A percentile compares a stretch with the other conserved stretches of the same genome.
Conservation (phyloP, 37 sponge, comb jelly and placozoan species). For the Mnemiopsis leidyi region DNA sequence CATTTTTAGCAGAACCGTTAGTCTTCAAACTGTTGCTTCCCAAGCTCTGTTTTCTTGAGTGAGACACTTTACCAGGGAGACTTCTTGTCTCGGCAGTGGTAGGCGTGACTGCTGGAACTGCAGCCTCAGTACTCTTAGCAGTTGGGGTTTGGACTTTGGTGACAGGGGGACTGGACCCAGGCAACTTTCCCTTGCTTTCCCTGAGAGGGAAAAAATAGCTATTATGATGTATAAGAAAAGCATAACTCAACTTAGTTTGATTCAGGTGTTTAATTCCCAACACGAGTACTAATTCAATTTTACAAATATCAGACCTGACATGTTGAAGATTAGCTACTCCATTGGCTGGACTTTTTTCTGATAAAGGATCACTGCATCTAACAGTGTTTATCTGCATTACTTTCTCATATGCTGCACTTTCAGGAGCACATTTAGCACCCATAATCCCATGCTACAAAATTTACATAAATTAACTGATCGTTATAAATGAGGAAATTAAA, state of each 20-base stretch:
- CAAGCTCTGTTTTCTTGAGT: not conserved
- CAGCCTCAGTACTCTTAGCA: too few relatives aligned
- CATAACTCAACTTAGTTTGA: too few relatives aligned
- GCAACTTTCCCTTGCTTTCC: too few relatives aligned
- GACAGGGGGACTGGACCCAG: too few relatives aligned
- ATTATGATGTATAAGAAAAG: too few relatives aligned
- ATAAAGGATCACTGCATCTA: slow-evolving; percentile 28
- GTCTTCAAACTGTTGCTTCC: slow-evolving; percentile 12
- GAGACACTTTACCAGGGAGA: not conserved
- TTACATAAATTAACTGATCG: too few relatives aligned
- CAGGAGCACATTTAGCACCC: slow-evolving; percentile 49
- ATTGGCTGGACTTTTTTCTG: not conserved
- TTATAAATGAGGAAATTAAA: too few relatives aligned
- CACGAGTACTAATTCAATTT: too few relatives aligned
- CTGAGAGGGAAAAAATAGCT: too few relatives aligned
- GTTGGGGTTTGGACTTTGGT: too few relatives aligned
- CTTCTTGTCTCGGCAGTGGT: not conserved
- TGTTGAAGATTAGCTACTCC: not conserved
- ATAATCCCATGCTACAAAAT: slow-evolving; percentile 26
- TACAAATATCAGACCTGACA: not conserved
- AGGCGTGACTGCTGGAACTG: not conserved
- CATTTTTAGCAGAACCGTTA: slow-evolving; percentile 9
- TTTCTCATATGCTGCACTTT: not conserved
- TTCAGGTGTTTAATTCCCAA: too few relatives aligned
- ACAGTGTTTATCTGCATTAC: slow-evolving; percentile 62